Conservation (phyloP, 1,140 invertebrate species). For the Bombus fervidus region DNA sequence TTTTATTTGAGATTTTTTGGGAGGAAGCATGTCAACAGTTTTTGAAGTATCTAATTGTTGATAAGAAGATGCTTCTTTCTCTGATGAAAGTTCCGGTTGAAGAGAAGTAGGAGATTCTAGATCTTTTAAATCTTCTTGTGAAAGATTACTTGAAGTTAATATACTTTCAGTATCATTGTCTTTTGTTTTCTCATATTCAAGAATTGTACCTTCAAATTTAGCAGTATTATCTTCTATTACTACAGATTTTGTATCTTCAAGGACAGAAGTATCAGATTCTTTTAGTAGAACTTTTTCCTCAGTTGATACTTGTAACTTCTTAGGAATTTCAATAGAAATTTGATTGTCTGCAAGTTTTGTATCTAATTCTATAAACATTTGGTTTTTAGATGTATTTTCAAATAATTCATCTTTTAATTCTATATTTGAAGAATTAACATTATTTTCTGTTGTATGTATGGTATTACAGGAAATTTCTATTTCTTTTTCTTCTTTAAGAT, state of each 20-base stretch:
- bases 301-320: conserved; percentile 14
- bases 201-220: conserved; percentile 17
- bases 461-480: conserved; percentile 65
- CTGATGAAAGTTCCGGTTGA: conserved; percentile 1
- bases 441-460: conserved; percentile 54
- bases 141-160: conserved; percentile 4
- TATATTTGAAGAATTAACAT: conserved; percentile 27
- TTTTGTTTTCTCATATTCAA: conserved; percentile 15
- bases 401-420: conserved; percentile 39
- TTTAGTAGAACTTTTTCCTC: conserved; percentile 3
- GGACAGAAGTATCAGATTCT: not conserved
- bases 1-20: conserved; percentile 80
- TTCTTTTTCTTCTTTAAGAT: conserved; percentile 56
- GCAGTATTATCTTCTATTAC: not conserved
- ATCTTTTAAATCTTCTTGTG: conserved; percentile 30
- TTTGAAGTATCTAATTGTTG: conserved; percentile 40
- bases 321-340: conserved; percentile 5
- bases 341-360: conserved; percentile 31
- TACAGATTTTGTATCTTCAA: conserved; percentile 19
- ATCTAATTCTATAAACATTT: conserved; percentile 32
- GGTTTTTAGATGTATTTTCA: conserved; percentile 27
- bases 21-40: conserved; percentile 72
- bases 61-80: conserved; percentile 27
- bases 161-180: conserved; percentile 27
- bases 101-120: not conserved